These are phyloP conservation scores for Drosophila nigromelanica DNA, from an alignment of 1,140 invertebrate species.

Conservation along the genomic window DNA sequence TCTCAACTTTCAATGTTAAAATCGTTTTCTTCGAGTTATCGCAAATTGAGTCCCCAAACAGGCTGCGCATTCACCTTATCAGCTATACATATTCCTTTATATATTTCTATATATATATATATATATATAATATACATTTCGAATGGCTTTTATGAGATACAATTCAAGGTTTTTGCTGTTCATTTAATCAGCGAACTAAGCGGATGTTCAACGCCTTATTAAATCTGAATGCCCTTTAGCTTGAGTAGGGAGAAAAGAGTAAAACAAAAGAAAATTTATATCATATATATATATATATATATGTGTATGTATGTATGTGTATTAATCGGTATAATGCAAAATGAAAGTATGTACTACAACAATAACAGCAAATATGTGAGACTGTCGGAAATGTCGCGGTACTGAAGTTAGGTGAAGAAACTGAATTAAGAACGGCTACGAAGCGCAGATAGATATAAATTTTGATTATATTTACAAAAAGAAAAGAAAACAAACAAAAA, in stretches of 20 bases:
- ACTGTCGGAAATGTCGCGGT: slow-evolving; percentile 43
- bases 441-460: slow-evolving; percentile 63
- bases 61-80: slow-evolving; percentile 56
- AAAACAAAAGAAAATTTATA: slow-evolving; percentile 43
- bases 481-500: slow-evolving; percentile 36
- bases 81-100: slow-evolving; percentile 30
- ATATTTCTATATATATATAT: slow-evolving; percentile 18
- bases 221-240: slow-evolving; percentile 40
- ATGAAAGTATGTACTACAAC: slow-evolving; percentile 45
- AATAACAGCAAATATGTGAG: slow-evolving; percentile 79
- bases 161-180: slow-evolving; percentile 44
- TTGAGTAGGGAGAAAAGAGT: slow-evolving; percentile 17
- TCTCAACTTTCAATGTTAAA: background rate
- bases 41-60: background rate
- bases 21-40: too few relatives aligned
- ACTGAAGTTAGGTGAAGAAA: slow-evolving; percentile 28
- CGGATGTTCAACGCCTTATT: slow-evolving; percentile 75
- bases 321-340: slow-evolving; percentile 3
- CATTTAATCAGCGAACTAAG: slow-evolving; percentile 66
- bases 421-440: slow-evolving; percentile 8
- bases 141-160: slow-evolving; percentile 44
- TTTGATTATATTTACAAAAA: slow-evolving; percentile 74
- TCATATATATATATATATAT: background rate
- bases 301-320: slow-evolving; percentile 18
- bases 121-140: slow-evolving; percentile 48